Conservation (phyloP, 2,888 invertebrate species). For the Apotomis turbidana region DNA sequence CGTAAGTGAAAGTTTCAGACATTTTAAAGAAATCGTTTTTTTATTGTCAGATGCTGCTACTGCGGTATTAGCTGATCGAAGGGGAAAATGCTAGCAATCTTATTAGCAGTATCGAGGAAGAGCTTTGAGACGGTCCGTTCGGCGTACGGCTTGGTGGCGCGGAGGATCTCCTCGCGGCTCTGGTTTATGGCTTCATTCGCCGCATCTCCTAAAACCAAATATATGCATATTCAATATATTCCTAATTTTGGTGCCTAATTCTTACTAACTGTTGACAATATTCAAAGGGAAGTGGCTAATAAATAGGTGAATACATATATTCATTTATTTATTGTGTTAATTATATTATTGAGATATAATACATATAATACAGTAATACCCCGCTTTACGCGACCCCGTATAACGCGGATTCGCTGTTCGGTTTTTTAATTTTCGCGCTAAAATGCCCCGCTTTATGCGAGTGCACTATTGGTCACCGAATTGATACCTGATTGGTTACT, state of each 20-base stretch:
- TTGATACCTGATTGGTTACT: too few species aligned
- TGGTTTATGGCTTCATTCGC: conserved; percentile 84
- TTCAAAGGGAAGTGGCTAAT: too few species aligned
- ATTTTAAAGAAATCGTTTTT: background rate
- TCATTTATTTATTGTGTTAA: too few species aligned
- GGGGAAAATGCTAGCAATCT: conserved; percentile 79
- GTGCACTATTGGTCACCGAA: too few species aligned
- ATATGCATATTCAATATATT: background rate
- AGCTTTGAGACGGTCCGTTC: conserved; percentile 80
- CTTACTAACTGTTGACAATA: too few species aligned
- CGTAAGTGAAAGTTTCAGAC: background rate
- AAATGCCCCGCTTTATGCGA: too few species aligned
- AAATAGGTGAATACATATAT: too few species aligned
- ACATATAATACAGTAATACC: too few species aligned
- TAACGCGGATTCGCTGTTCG: too few species aligned
- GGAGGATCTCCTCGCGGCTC: conserved; percentile 84
- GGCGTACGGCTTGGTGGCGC: conserved; percentile 82
- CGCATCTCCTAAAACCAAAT: conserved; percentile 69
- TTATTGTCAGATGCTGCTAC: background rate
- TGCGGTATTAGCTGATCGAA: conserved; percentile 82
- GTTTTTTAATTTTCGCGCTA: too few species aligned
- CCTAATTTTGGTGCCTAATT: background rate
- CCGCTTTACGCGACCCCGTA: too few species aligned
- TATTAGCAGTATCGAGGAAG: conserved; percentile 81
- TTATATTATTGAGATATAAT: too few species aligned